phyloP scores from a whole-genome alignment of 2,113 vertebrate species.

The Pardalotus punctatus region DNA sequence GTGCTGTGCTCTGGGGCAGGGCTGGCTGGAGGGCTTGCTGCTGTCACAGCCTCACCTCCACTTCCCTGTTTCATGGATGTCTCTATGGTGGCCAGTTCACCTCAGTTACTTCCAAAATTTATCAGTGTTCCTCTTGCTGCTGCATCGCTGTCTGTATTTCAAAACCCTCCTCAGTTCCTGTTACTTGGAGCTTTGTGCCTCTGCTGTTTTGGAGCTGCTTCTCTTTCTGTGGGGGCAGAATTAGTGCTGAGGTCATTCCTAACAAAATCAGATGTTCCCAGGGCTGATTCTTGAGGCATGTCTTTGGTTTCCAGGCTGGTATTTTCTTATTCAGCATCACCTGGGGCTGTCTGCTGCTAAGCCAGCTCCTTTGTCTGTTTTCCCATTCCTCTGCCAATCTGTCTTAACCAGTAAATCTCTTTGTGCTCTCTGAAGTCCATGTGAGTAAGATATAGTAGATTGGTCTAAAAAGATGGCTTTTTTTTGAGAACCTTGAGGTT shows the following conservation, averaged over 20 bases:
- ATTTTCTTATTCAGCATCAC: conserved; percentile 1
- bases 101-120: not conserved
- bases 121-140: not conserved
- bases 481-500: not conserved
- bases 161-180: not conserved
- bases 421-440: not conserved
- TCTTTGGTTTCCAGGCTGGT: conserved; percentile 25
- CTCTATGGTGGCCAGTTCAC: not conserved
- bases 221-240: not conserved
- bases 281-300: not conserved
- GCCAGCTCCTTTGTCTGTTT: conserved; percentile 18
- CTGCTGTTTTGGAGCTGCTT: not conserved
- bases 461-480: not conserved
- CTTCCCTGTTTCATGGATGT: not conserved
- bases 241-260: not conserved
- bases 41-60: not conserved
- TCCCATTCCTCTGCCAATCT: not conserved
- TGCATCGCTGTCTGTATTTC: not conserved
- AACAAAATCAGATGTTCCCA: not conserved
- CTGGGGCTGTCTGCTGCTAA: conserved; percentile 8
- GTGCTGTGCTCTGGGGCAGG: not conserved
- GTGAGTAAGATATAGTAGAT: not conserved
- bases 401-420: conserved; percentile 6
- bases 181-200: not conserved
- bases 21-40: not conserved